Evolutionary conservation across 2,888 invertebrate genomes (phyloP).

Genomic region (Drosophila aldrichi): DNA sequence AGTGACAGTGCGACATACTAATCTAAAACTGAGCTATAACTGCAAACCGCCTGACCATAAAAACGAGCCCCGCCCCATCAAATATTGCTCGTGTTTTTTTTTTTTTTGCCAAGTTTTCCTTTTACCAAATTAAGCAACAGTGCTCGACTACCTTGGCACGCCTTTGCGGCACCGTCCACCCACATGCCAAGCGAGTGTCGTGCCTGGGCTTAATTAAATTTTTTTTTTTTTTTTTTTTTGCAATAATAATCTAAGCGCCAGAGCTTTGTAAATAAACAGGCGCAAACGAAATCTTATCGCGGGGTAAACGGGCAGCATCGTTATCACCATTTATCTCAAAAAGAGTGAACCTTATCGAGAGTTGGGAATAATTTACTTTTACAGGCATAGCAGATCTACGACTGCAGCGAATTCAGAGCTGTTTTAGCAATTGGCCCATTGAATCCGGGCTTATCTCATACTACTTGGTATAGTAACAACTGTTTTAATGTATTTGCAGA

Average conservation of each 20-base stretch:
- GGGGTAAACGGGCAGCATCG: constrained; percentile 17
- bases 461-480: constrained; percentile 2
- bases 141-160: constrained; percentile 31
- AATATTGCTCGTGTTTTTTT: constrained; percentile 16
- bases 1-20: constrained; percentile 58
- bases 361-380: not conserved
- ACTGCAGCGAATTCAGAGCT: not conserved
- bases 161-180: constrained; percentile 27
- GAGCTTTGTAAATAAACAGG: constrained; percentile 58
- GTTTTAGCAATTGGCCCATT: not conserved
- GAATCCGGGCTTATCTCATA: not conserved
- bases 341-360: constrained; percentile 6
- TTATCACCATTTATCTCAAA: constrained; percentile 42
- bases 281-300: constrained; percentile 51
- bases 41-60: constrained; percentile 36
- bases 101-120: constrained; percentile 8
- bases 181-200: constrained; percentile 45
- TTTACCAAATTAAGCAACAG: constrained; percentile 57
- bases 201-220: constrained; percentile 65
- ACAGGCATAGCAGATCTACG: not conserved
- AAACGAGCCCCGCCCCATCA: constrained; percentile 57
- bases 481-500: constrained; percentile 21
- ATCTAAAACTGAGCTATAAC: constrained; percentile 47
- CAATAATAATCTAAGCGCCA: constrained; percentile 59
- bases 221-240: constrained; percentile 35